Percentiles rank a stretch among this genome's conserved stretches.
Evolutionary conservation across 1,140 invertebrate genomes (phyloP).

Genomic region (Pseudomyrmex pallidus): DNA sequence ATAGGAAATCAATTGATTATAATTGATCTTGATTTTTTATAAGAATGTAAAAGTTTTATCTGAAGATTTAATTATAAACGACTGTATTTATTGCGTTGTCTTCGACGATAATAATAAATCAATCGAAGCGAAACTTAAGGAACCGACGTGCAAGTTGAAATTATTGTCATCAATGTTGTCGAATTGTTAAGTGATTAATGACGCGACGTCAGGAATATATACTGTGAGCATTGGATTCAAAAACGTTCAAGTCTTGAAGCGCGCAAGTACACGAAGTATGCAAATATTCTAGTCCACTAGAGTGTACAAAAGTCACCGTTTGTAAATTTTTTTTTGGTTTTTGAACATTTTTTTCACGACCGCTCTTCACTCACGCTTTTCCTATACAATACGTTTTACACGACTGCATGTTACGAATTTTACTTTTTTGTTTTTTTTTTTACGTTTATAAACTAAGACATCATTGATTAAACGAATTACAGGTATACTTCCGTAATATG

Average conservation of each 20-base stretch:
- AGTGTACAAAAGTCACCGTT: conserved; percentile 50
- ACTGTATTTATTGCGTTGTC: too few species aligned
- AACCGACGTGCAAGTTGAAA: conserved; percentile 61
- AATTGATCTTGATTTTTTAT: too few species aligned
- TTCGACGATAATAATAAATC: neutral
- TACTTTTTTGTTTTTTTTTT: neutral
- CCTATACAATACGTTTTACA: conserved; percentile 35
- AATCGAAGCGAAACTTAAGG: neutral
- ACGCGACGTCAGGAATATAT: neutral
- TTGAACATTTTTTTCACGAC: conserved; percentile 35
- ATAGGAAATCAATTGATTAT: too few species aligned
- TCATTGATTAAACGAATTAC: conserved; percentile 30
- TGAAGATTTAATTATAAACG: too few species aligned
- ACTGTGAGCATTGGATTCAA: neutral
- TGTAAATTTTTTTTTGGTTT: conserved; percentile 32
- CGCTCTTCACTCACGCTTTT: conserved; percentile 22
- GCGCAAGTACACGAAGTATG: conserved; percentile 21
- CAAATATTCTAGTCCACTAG: conserved; percentile 46
- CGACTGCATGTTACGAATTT: conserved; percentile 19
- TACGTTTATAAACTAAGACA: conserved; percentile 20
- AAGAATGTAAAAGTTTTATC: too few species aligned
- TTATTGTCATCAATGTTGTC: conserved; percentile 68
- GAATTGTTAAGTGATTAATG: conserved; percentile 52
- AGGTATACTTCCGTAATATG: conserved; percentile 39
- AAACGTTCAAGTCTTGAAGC: conserved; percentile 44